These are phyloP conservation scores for Lerema accius DNA, from an alignment of 1,140 invertebrate species.

Conservation along the genomic window DNA sequence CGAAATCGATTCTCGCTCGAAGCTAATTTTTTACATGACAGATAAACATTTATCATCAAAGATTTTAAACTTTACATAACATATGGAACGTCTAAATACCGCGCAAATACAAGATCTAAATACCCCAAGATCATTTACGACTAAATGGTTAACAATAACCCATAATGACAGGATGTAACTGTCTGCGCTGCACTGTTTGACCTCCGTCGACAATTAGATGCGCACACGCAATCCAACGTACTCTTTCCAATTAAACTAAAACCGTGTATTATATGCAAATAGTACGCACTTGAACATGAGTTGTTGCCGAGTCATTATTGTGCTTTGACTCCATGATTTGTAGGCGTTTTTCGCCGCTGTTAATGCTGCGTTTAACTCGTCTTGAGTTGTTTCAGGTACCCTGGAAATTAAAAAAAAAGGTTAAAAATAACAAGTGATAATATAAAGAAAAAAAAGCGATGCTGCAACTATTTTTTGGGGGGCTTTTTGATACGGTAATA, in stretches of 20 bases:
- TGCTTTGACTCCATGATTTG: conserved; percentile 94
- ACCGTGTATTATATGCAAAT: conserved; percentile 24
- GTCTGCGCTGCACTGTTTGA: conserved; percentile 15
- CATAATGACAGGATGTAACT: conserved; percentile 10
- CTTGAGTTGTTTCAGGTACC: conserved; percentile 95
- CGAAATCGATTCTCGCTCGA: no score
- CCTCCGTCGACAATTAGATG: conserved; percentile 12
- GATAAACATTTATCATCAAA: no score
- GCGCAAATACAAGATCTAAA: no score
- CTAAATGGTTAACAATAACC: conserved; percentile 26
- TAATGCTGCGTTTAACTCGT: conserved; percentile 96
- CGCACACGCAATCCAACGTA: background rate
- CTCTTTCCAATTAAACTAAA: conserved; percentile 14
- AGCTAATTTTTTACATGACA: no score
- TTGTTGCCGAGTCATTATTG: conserved; percentile 96
- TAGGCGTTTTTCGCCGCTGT: conserved; percentile 91
- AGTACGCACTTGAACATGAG: conserved; percentile 94
- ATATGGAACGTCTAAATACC: no score
- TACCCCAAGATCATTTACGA: conserved; percentile 5
- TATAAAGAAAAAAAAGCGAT: no score
- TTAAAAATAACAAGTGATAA: no score
- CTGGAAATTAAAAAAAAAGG: conserved; percentile 78
- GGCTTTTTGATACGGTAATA: no score
- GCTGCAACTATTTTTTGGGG: no score
- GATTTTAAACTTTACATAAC: no score